Evolutionary conservation across 2,888 invertebrate genomes (phyloP).

Genomic region (Leptura quadrifasciata): DNA sequence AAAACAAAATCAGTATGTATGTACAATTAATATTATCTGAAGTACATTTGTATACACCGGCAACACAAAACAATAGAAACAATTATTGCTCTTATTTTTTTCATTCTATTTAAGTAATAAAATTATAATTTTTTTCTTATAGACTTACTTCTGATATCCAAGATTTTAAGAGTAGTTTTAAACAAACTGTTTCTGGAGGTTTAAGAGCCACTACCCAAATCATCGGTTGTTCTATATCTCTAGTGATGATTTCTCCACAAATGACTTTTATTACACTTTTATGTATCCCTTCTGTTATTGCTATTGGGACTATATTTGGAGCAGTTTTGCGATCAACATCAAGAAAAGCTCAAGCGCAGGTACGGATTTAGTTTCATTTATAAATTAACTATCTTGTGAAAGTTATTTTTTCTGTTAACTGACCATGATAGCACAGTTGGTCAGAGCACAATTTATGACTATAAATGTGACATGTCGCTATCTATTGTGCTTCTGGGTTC

Average conservation of each 20-base stretch:
- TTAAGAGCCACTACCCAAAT: constrained; percentile 91
- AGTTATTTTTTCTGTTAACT: no score
- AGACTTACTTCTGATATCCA: constrained; percentile 95
- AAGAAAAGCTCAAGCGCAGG: constrained; percentile 88
- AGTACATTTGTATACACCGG: background rate
- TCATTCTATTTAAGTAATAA: background rate
- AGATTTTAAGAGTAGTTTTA: constrained; percentile 98
- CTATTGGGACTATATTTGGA: constrained; percentile 90
- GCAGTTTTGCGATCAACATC: constrained; percentile 85
- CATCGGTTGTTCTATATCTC: constrained; percentile 83
- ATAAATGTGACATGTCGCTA: no score
- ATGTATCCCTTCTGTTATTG: constrained; percentile 90
- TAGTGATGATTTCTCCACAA: constrained; percentile 92
- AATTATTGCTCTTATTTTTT: background rate
- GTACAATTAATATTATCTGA: no score
- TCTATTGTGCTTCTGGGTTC: no score
- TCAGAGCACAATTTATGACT: no score
- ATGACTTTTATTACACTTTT: constrained; percentile 89
- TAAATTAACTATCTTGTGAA: no score
- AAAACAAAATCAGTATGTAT: no score
- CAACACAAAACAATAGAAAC: background rate
- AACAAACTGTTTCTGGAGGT: constrained; percentile 94
- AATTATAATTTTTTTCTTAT: constrained; percentile 62
- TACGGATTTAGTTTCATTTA: constrained; percentile 66
- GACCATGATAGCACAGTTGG: no score